Evolutionary conservation across 2,113 vertebrate genomes (phyloP).

Genomic region (Onychorhynchus coronatus): DNA sequence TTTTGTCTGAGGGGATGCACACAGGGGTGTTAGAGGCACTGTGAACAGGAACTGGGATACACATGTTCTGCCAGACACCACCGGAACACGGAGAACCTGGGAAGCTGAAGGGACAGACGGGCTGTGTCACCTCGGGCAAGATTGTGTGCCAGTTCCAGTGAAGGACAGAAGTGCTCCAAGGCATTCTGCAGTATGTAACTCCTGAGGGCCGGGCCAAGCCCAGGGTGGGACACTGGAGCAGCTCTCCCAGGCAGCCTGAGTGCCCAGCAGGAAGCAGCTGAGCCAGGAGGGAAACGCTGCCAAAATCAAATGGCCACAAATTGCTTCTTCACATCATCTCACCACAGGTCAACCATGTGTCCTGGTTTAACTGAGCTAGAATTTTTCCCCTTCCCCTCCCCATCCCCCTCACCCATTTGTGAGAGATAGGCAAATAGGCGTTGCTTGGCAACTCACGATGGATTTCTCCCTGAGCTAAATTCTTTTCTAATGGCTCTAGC

Average conservation of each 20-base stretch:
- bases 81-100: neutral
- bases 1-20: accelerated
- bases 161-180: neutral
- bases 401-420: too few species aligned
- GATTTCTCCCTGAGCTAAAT: too few species aligned
- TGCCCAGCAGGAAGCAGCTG: neutral
- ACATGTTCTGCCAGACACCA: neutral
- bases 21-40: neutral
- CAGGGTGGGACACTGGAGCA: neutral
- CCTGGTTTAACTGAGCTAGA: too few species aligned
- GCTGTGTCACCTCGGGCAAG: neutral
- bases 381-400: too few species aligned
- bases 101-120: neutral
- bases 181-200: neutral
- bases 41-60: neutral
- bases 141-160: neutral
- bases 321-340: neutral
- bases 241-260: neutral
- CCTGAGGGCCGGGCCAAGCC: neutral
- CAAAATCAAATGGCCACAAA: neutral
- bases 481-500: too few species aligned
- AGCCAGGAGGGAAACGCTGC: neutral
- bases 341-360: neutral
- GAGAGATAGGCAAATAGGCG: too few species aligned
- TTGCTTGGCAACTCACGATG: too few species aligned